phyloP scores from a whole-genome alignment of 2,797 vertebrate species.

The Nyctibius grandis region DNA sequence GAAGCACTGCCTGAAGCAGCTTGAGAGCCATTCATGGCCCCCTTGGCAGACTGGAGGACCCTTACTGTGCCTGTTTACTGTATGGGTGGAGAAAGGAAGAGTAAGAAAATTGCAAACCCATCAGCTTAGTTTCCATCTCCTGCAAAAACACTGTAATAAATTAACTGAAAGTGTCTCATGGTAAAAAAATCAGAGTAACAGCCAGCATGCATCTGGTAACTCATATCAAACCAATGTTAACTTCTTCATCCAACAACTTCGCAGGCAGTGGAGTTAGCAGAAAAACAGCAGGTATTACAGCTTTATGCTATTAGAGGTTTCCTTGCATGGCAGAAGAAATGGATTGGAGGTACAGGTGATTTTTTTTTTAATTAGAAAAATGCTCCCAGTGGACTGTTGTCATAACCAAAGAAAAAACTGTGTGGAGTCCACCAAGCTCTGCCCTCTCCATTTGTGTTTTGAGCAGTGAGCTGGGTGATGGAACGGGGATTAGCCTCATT shows the following conservation, averaged over 20 bases:
- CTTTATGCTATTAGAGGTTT: not conserved
- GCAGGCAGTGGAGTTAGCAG: not conserved
- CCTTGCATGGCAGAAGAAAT: not conserved
- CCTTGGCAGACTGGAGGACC: not conserved
- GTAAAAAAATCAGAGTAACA: not conserved
- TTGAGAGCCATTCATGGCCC: not conserved
- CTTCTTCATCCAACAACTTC: not conserved
- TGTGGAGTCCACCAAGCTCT: not conserved
- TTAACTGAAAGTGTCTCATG: not conserved
- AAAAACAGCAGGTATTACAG: not conserved
- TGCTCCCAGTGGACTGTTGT: not conserved
- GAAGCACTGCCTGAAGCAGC: not conserved
- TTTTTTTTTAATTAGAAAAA: not conserved
- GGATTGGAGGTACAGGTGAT: rapidly evolving
- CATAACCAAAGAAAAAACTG: not conserved
- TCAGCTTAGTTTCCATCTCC: not conserved
- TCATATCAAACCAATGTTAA: not conserved
- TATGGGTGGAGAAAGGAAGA: not conserved
- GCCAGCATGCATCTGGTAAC: not conserved
- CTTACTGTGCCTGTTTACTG: not conserved
- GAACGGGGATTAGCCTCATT: not conserved
- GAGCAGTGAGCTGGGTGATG: not conserved
- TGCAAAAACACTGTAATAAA: not conserved
- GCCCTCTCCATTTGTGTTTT: not conserved
- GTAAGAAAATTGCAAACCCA: not conserved